Percentiles rank a stretch among this genome's conserved stretches.
Conservation (phyloP, 1,140 invertebrate genomes). For the Listronotus oregonensis region DNA sequence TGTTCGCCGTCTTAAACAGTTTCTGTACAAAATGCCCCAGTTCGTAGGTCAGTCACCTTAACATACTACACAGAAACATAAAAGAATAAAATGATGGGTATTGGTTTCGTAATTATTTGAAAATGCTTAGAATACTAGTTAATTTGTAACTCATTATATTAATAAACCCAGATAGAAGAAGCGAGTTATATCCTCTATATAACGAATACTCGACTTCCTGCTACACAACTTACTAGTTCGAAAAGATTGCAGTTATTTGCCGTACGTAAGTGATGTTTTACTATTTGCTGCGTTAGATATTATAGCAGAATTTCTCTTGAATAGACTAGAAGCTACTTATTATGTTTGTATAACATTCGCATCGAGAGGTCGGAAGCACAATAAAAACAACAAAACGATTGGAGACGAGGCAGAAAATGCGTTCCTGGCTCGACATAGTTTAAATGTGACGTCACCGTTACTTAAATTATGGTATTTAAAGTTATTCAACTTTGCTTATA, state of each 20-base stretch:
- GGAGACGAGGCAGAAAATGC: too few relatives aligned
- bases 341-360: constrained; percentile 27
- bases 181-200: constrained; percentile 30
- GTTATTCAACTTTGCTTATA: too few relatives aligned
- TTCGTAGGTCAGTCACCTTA: constrained; percentile 3
- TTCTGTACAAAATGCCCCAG: too few relatives aligned
- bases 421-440: too few relatives aligned
- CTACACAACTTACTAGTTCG: constrained; percentile 32
- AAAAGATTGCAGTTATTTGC: constrained; percentile 37
- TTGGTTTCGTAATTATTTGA: constrained; percentile 29
- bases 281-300: constrained; percentile 25
- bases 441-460: too few relatives aligned
- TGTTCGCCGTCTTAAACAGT: too few relatives aligned
- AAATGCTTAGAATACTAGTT: constrained; percentile 26
- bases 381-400: too few relatives aligned
- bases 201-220: constrained; percentile 28
- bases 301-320: constrained; percentile 30
- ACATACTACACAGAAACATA: constrained; percentile 12
- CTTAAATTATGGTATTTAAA: too few relatives aligned
- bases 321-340: constrained; percentile 35
- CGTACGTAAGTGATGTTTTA: constrained; percentile 34
- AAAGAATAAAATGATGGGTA: constrained; percentile 25
- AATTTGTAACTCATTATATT: constrained; percentile 36
- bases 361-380: not conserved
- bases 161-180: constrained; percentile 29